Evolutionary conservation across 1,140 invertebrate species (phyloP).

Genomic region (Sitobion miscanthi): DNA sequence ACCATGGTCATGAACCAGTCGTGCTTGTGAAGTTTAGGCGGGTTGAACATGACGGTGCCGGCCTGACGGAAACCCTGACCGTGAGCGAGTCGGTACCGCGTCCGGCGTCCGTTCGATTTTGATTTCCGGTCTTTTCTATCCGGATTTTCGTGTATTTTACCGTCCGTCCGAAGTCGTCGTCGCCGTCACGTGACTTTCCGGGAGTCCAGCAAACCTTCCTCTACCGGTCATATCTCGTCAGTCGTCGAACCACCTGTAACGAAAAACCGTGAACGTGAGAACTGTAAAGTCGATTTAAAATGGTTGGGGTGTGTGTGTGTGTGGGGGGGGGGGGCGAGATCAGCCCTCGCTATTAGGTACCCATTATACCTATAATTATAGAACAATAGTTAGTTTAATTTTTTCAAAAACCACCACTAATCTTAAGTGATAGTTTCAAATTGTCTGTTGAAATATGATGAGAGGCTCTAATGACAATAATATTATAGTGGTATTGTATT

Average conservation of each 20-base stretch:
- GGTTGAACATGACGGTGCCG: slow-evolving; percentile 49
- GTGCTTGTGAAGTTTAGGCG: slow-evolving; percentile 52
- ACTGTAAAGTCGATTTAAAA: background rate
- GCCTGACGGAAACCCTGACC: no score
- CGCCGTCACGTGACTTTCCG: background rate
- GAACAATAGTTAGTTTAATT: no score
- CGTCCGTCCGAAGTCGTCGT: background rate
- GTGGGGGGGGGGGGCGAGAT: no score
- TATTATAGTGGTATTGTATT: no score
- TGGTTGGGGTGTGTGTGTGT: no score
- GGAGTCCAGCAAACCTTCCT: background rate
- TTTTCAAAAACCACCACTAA: no score
- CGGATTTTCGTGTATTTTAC: background rate
- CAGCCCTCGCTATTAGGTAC: background rate
- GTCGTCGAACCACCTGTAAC: background rate
- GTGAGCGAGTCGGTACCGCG: background rate
- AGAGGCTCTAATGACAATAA: no score
- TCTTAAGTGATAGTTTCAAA: background rate
- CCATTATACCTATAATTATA: no score
- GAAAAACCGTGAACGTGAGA: background rate
- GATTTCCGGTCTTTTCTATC: background rate
- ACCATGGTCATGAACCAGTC: slow-evolving; percentile 51
- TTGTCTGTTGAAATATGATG: background rate
- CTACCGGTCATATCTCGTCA: background rate
- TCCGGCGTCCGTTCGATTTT: background rate